A percentile compares a stretch with the other conserved stretches of the same genome.
These are phyloP conservation scores for Sparidentex hasta DNA, from an alignment of 2,797 vertebrate genomes.

Conservation along the genomic window DNA sequence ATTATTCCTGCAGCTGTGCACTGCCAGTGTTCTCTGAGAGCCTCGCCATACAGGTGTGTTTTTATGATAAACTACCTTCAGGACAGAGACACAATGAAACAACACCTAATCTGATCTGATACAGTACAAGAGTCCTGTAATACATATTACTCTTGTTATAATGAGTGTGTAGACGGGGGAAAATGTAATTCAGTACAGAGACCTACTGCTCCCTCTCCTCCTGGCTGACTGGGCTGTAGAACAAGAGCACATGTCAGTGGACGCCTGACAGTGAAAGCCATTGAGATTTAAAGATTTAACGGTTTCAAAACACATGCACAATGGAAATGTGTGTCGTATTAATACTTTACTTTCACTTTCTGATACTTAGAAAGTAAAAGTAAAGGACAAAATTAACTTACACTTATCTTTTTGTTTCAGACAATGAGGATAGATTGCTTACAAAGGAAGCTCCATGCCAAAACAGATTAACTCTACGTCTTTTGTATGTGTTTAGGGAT, in stretches of 20 bases:
- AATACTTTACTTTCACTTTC: no score
- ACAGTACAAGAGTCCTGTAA: slow-evolving; percentile 12
- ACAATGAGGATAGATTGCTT: not conserved
- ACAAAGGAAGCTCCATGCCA: not conserved
- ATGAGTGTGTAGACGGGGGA: not conserved
- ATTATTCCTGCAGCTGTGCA: slow-evolving; percentile 17
- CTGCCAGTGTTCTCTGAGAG: slow-evolving; percentile 28
- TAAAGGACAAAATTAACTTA: not conserved
- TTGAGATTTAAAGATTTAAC: not conserved
- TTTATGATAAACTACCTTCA: not conserved
- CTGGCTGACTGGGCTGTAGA: not conserved
- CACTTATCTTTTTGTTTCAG: not conserved
- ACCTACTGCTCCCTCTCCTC: not conserved
- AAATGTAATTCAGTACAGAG: not conserved
- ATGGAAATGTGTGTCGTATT: not conserved
- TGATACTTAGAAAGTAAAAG: not conserved
- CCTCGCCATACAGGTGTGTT: not conserved
- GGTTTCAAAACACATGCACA: not conserved
- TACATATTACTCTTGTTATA: not conserved
- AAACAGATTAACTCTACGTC: not conserved
- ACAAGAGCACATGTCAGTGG: not conserved
- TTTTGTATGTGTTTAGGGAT: not conserved
- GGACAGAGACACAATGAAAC: not conserved
- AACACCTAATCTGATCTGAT: slow-evolving; percentile 19
- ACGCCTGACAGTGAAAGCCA: not conserved